phyloP scores from a whole-genome alignment of 2,113 vertebrate genomes.

The Orcinus orca region DNA sequence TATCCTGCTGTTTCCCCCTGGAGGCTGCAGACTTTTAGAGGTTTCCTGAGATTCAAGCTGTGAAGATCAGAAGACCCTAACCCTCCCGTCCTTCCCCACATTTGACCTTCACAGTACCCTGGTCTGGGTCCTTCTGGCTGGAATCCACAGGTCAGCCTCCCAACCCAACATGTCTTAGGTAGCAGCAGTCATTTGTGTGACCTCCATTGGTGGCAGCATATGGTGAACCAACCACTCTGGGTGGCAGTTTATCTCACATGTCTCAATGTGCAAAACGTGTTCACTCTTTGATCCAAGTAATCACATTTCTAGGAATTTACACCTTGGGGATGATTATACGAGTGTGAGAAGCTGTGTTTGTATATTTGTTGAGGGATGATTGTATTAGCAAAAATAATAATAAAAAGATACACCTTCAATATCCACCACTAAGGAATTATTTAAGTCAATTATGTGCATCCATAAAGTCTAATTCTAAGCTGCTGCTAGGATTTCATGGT shows the following conservation, averaged over 20 bases:
- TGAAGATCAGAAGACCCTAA: neutral
- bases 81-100: neutral
- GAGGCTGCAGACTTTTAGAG: neutral
- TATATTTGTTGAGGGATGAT: neutral
- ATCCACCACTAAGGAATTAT: neutral
- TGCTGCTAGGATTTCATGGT: neutral
- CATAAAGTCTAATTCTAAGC: neutral
- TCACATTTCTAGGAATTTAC: neutral
- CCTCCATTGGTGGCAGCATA: neutral
- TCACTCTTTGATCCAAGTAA: neutral
- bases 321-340: neutral
- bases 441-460: conserved; percentile 1
- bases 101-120: neutral
- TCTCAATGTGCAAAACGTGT: neutral
- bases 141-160: neutral
- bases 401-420: neutral
- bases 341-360: neutral
- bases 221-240: neutral
- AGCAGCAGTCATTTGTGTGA: neutral
- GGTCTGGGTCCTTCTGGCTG: neutral
- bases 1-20: neutral
- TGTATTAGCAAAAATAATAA: neutral
- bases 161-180: neutral
- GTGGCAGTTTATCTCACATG: neutral
- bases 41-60: neutral